Evolutionary conservation across 2,113 vertebrate species (phyloP), one percentile per base, ranked within the genome.

Genomic region (Xyliphius kryptos): DNA sequence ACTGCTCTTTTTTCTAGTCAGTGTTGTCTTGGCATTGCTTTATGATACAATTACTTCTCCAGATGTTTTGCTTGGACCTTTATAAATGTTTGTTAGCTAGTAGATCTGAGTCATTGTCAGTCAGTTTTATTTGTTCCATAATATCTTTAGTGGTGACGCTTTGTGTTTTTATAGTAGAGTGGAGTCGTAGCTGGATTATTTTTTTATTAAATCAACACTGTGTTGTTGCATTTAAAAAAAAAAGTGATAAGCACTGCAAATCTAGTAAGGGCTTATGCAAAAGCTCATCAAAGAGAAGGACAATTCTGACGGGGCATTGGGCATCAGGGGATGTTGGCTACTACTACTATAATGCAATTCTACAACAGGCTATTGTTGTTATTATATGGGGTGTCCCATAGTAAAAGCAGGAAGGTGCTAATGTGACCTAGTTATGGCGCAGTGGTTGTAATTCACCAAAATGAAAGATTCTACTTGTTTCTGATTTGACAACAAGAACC

Each of bases 281-380:
- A 15, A 16, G 53, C n/a, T n/a, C n/a, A n/a, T 47, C 41, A n/a
- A 20, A 61, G 22, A 2, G 61, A 54, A 44, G 64, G 51, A 49
- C 11, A 38, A 48, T 16, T 41, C 26, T 57, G 56, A 70, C 73
- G 20, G 20, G 49, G 51, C 62, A 74, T 57, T 66, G 68, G 63
- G 58, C 68, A 73, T 71, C 13, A 43, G 68, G 74, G 69, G 72
- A n/a, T n/a, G n/a, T n/a, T n/a, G n/a, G n/a, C n/a, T n/a, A n/a
- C n/a, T n/a, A n/a, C n/a, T n/a, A n/a, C n/a, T n/a, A n/a, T n/a
- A n/a, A n/a, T n/a, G n/a, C n/a, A n/a, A n/a, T n/a, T n/a, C n/a
- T n/a, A n/a, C n/a, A n/a, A n/a, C n/a, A n/a, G n/a, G n/a, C n/a
- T n/a, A n/a, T n/a, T n/a, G n/a, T n/a, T n/a, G n/a, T n/a, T n/a